phyloP scores from a whole-genome alignment of 2,797 vertebrate genomes.

The Scleropages formosus region DNA sequence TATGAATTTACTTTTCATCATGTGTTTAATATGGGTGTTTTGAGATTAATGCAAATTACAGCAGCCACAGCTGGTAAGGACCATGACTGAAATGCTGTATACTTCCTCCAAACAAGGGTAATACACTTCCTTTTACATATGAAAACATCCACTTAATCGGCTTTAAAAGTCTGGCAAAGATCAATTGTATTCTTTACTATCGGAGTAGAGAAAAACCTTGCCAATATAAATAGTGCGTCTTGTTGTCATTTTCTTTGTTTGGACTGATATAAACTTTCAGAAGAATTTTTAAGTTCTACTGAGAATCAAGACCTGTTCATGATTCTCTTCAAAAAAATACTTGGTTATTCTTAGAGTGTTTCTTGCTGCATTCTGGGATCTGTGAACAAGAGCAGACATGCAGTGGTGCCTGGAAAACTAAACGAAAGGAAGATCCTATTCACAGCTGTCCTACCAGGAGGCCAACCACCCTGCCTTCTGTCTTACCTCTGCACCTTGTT shows the following conservation, averaged over 20 bases:
- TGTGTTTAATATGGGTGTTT: no score
- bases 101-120: background rate
- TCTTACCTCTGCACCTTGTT: no score
- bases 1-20: no score
- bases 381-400: constrained; percentile 58
- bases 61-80: no score
- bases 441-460: constrained; percentile 30
- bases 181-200: background rate
- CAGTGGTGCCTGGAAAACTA: constrained; percentile 37
- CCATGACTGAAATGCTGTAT: no score
- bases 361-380: constrained; percentile 45
- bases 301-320: background rate
- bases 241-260: background rate
- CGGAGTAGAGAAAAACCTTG: constrained; percentile 7
- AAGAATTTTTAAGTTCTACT: constrained; percentile 13
- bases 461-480: no score
- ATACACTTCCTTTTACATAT: background rate
- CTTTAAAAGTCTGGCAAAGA: constrained; percentile 15
- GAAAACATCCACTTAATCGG: background rate
- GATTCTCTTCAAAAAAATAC: constrained; percentile 7
- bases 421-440: constrained; percentile 28
- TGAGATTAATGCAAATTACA: no score
- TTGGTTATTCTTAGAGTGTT: constrained; percentile 38
- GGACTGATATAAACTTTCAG: background rate
- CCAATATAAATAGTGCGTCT: constrained; percentile 16